Percentiles rank a stretch among this genome's conserved stretches.
Conservation (phyloP, 2,113 vertebrate species). For the Illadopsis cleaveri region DNA sequence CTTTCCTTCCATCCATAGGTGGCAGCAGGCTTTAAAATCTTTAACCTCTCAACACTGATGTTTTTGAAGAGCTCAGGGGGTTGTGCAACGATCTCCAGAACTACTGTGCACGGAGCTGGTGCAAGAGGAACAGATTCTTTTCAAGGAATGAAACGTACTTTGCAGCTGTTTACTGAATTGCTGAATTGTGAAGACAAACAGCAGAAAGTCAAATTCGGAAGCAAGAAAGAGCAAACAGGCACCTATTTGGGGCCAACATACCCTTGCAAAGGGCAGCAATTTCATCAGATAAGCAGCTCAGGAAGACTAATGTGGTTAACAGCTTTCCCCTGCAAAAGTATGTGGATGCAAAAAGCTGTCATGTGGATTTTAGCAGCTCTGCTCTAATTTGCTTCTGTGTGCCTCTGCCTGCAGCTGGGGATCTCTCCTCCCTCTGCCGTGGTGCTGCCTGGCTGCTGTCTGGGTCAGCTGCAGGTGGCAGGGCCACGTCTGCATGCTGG, state of each 20-base stretch:
- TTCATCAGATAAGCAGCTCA: not conserved
- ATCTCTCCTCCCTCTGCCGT: fast-evolving
- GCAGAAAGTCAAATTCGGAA: not conserved
- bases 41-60: not conserved
- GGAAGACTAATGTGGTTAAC: not conserved
- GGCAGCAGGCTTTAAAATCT: slow-evolving; percentile 61
- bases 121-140: not conserved
- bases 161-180: not conserved
- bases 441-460: not conserved
- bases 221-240: not conserved
- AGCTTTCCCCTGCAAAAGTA: not conserved
- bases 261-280: not conserved
- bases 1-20: slow-evolving; percentile 53
- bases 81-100: not conserved
- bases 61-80: not conserved
- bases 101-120: not conserved
- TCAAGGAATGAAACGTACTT: not conserved
- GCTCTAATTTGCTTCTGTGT: not conserved
- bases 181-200: not conserved
- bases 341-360: not conserved
- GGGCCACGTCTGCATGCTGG: not conserved
- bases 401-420: not conserved
- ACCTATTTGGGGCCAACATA: fast-evolving
- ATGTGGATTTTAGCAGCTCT: not conserved
- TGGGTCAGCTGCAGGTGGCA: not conserved